These are phyloP conservation scores for Gryllus longicercus DNA, from an alignment of 2,888 invertebrate species.

Conservation along the genomic window DNA sequence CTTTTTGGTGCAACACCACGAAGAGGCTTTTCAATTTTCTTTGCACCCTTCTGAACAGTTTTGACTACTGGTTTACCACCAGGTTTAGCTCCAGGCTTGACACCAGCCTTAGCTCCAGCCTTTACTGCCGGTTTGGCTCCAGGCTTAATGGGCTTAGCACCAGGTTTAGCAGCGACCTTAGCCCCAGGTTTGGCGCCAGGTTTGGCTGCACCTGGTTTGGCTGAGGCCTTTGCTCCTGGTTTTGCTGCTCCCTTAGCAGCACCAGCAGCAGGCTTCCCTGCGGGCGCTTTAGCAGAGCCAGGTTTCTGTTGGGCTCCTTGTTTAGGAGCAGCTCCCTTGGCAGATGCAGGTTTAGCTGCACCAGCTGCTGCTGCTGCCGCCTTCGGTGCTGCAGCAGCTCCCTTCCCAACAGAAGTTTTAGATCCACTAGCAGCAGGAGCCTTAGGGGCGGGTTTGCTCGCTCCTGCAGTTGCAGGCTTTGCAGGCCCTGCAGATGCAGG, in stretches of 20 bases:
- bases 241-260: conserved; percentile 34
- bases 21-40: conserved; percentile 52
- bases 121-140: conserved; percentile 46
- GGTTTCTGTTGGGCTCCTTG: conserved; percentile 39
- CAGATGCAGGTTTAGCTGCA: conserved; percentile 39
- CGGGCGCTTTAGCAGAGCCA: conserved; percentile 39
- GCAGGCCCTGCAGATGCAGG: conserved; percentile 38
- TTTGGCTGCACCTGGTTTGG: conserved; percentile 46
- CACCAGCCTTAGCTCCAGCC: conserved; percentile 49
- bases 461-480: conserved; percentile 38
- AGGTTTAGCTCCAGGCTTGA: conserved; percentile 50
- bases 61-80: conserved; percentile 44
- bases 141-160: conserved; percentile 38
- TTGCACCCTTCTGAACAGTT: conserved; percentile 47
- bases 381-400: conserved; percentile 51
- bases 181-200: conserved; percentile 50
- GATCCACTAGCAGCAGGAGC: conserved; percentile 44
- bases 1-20: conserved; percentile 54
- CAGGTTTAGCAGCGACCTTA: conserved; percentile 41
- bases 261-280: conserved; percentile 43
- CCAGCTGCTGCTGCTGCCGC: conserved; percentile 43
- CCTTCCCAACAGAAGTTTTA: conserved; percentile 46
- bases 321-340: conserved; percentile 34
- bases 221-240: conserved; percentile 33
- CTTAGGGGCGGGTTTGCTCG: conserved; percentile 43